Evolutionary conservation across 2,113 vertebrate species (phyloP).

Genomic region (Xenus cinereus): DNA sequence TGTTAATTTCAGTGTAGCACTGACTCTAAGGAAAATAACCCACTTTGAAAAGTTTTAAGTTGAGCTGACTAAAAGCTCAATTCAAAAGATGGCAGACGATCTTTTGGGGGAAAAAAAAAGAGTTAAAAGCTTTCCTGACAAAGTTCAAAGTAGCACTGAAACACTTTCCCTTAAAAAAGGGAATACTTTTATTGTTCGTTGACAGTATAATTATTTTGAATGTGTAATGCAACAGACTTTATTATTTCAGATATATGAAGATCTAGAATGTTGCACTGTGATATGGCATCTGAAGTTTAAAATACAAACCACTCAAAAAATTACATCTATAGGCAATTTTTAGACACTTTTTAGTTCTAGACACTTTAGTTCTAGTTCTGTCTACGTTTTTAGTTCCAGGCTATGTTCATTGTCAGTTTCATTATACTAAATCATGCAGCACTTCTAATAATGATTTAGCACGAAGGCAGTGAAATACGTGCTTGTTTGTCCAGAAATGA

Average conservation of each 20-base stretch:
- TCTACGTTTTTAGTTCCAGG: neutral
- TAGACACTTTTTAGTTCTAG: neutral
- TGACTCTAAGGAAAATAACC: neutral
- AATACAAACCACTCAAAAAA: neutral
- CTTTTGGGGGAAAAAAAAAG: neutral
- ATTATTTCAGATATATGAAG: neutral
- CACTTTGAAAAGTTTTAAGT: neutral
- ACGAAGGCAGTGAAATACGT: neutral
- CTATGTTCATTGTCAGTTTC: neutral
- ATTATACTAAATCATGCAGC: neutral
- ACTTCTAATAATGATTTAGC: neutral
- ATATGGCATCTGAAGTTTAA: neutral
- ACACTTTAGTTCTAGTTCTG: too few species aligned
- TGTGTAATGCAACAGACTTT: neutral
- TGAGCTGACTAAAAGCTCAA: neutral
- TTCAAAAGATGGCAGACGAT: neutral
- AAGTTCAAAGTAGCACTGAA: neutral
- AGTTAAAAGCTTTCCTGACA: neutral
- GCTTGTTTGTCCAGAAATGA: neutral
- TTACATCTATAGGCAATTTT: neutral
- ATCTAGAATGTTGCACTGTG: neutral
- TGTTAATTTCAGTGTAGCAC: neutral
- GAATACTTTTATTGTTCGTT: neutral
- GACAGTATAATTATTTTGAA: neutral
- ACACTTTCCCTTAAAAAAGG: neutral